A percentile compares a stretch with the other conserved stretches of the same genome.
phyloP scores from a whole-genome alignment of 2,113 vertebrate genomes.

The Oreocharis arfaki region DNA sequence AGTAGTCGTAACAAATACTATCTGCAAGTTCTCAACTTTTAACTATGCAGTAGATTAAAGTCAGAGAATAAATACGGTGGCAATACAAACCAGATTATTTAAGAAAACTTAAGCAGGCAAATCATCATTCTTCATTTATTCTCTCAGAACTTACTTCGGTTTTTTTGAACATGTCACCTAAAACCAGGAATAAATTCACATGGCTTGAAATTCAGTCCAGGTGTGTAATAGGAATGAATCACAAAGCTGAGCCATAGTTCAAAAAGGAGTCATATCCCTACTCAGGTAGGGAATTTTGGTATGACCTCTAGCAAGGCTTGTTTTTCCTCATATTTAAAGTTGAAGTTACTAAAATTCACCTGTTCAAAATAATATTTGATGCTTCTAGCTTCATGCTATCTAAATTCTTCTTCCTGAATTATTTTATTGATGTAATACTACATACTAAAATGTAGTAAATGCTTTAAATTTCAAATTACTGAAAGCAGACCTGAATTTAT shows the following conservation, averaged over 20 bases:
- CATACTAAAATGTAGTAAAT: not conserved
- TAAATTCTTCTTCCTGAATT: not conserved
- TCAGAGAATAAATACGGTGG: not conserved
- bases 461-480: not conserved
- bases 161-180: not conserved
- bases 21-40: not conserved
- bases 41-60: not conserved
- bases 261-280: not conserved
- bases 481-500: not conserved
- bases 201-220: not conserved
- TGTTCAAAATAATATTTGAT: not conserved
- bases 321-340: not conserved
- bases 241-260: not conserved
- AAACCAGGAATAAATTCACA: not conserved
- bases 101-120: not conserved
- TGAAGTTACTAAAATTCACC: not conserved
- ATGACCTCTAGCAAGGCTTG: not conserved
- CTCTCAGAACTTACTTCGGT: not conserved
- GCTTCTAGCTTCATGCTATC: not conserved
- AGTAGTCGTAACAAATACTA: not conserved
- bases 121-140: not conserved
- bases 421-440: not conserved
- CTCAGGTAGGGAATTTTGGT: not conserved
- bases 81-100: not conserved
- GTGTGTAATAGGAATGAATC: not conserved